Percentiles rank a stretch among this genome's conserved stretches.
Conservation (phyloP, 2,888 invertebrate species). For the Plagodis pulveraria region DNA sequence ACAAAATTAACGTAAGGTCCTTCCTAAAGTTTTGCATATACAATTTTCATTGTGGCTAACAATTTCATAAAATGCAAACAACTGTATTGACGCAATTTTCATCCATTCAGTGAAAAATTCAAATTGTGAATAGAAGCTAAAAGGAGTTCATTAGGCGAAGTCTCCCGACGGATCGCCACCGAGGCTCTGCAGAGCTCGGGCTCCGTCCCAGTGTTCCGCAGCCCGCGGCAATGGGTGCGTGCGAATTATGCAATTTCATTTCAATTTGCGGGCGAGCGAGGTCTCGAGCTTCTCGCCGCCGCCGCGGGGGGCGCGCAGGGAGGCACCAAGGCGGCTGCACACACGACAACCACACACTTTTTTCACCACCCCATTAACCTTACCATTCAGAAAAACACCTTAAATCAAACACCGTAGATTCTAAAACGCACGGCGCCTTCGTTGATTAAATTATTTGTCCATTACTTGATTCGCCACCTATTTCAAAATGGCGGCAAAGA, state of each 20-base stretch:
- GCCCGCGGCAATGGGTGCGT: constrained; percentile 38
- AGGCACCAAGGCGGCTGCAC: constrained; percentile 53
- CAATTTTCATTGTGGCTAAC: background rate
- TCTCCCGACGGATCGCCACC: constrained; percentile 22
- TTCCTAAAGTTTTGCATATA: constrained; percentile 2
- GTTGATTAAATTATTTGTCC: constrained; percentile 81
- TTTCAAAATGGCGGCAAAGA: constrained; percentile 80
- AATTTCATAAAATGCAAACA: constrained; percentile 18
- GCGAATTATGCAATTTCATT: constrained; percentile 81
- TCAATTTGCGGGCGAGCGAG: constrained; percentile 72
- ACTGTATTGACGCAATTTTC: constrained; percentile 26
- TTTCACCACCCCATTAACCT: constrained; percentile 61
- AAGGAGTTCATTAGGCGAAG: constrained; percentile 72
- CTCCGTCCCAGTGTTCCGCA: constrained; percentile 5
- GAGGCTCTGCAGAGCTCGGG: constrained; percentile 15
- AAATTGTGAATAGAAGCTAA: constrained; percentile 47
- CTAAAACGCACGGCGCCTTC: constrained; percentile 44
- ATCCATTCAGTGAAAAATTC: constrained; percentile 37
- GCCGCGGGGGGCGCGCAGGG: constrained; percentile 24
- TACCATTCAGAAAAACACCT: constrained; percentile 58
- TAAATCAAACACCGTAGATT: constrained; percentile 55
- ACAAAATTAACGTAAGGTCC: background rate
- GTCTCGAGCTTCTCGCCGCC: constrained; percentile 40
- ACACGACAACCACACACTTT: constrained; percentile 70
- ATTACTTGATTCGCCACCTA: constrained; percentile 83